Base-by-base conservation (phyloP, 37 sponge, comb jelly and placozoan genomes). In the Cliona cf. orientalis region DNA sequence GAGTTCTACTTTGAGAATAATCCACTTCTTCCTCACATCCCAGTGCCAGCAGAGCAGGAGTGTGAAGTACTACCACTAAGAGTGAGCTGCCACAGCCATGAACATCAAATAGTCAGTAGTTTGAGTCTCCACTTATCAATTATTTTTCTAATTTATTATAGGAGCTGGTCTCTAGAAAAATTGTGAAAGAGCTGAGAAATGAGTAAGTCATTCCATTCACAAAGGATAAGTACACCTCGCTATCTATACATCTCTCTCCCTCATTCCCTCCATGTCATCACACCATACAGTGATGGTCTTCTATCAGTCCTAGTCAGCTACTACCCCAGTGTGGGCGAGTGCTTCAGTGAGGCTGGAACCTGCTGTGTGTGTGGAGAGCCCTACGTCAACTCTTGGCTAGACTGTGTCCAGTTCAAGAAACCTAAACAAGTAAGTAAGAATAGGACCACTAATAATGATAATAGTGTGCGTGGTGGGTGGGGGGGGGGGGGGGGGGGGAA, bases 1-100 rank as follows among this genome's bases (percentile, higher is more conserved):
- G 85, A 90, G 49, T 79, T 90, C 41, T 45, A 90, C 69, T 90
- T 31, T 79, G 91, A 90, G 77, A 31, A 45, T 14, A 90, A 90
- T 29, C 87, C 83, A 59, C 76, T 91, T 22, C 22, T 91, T 21
- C 83, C 87, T 1, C 58, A 46, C 45, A 74, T 91, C 32, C 92
- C 92, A 11, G 68, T 91, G 1, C 92, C 92, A 2, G 75, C 92
- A 19, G 87, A 86, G 21, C 84, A 81, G 43, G 28, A 35, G 14
- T 28, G 49, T 25, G 87, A 82, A 46, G 80, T 83, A 28, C 71
- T 91, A 7, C 63, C 79, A 12, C 71, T 90, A 14, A 90, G 46
- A 46, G 86, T 86, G 26, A 68, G 37, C n/a, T 72, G 5, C 14
- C 7, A 35, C 35, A 9, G n/a, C 37, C 22, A 6, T 72, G 56